phyloP scores from a whole-genome alignment of 2,113 vertebrate species.

The Cygnus atratus region DNA sequence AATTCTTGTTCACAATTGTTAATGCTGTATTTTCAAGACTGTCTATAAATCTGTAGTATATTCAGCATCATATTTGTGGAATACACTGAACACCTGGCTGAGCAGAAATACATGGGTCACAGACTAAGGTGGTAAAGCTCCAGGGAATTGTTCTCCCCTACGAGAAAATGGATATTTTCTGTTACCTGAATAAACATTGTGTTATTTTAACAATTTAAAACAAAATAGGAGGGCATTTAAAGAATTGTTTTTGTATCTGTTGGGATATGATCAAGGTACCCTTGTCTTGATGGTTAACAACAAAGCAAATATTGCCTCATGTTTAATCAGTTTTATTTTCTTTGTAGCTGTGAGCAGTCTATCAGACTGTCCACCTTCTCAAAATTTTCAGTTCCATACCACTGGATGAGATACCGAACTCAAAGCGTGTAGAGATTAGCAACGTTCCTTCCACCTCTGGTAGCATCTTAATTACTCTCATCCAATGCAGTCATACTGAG shows the following conservation, averaged over 20 bases:
- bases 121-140: constrained; percentile 7
- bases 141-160: background rate
- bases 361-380: background rate
- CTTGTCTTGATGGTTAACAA: background rate
- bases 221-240: background rate
- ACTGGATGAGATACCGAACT: background rate
- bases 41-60: background rate
- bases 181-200: background rate
- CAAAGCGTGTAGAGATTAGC: background rate
- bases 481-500: background rate
- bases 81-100: background rate
- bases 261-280: background rate
- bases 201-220: background rate
- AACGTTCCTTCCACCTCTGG: background rate
- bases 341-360: background rate
- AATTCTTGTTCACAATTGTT: background rate
- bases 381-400: background rate
- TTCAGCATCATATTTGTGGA: background rate
- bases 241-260: background rate
- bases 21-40: background rate
- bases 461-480: background rate
- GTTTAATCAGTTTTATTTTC: background rate
- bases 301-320: background rate
- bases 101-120: background rate
- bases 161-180: background rate